These are phyloP conservation scores for Eristalis tenax DNA, from an alignment of 2,888 invertebrate genomes.

Conservation along the genomic window DNA sequence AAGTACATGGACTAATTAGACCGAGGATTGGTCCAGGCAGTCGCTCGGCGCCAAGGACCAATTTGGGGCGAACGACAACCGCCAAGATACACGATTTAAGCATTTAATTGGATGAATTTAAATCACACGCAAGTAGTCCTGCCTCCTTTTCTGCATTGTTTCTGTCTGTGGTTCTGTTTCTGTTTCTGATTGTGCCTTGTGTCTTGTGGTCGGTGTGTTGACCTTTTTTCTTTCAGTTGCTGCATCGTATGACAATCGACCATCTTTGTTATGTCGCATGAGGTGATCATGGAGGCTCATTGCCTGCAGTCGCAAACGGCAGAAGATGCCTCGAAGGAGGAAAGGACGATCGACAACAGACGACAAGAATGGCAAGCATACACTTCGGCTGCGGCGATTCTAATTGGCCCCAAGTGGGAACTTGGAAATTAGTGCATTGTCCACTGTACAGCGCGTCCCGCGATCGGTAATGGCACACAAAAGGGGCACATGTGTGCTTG, in stretches of 20 bases:
- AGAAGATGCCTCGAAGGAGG: neutral
- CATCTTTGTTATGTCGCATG: constrained; percentile 40
- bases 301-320: neutral
- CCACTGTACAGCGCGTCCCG: neutral
- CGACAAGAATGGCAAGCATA: constrained; percentile 8
- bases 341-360: neutral
- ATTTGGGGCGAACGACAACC: neutral
- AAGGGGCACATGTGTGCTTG: neutral
- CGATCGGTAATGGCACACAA: neutral
- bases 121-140: constrained; percentile 33
- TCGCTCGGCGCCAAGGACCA: neutral
- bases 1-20: neutral
- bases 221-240: too few relatives aligned
- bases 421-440: constrained; percentile 22
- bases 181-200: too few relatives aligned
- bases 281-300: neutral
- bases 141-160: neutral
- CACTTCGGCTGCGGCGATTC: constrained; percentile 19
- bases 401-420: constrained; percentile 42
- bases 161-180: neutral
- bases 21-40: neutral
- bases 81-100: neutral
- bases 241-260: constrained; percentile 21
- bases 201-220: too few relatives aligned
- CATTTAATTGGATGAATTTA: constrained; percentile 5